Evolutionary conservation across 2,888 invertebrate genomes (phyloP), one percentile per base, ranked within the genome.

Genomic region (Argyresthia goedartella): DNA sequence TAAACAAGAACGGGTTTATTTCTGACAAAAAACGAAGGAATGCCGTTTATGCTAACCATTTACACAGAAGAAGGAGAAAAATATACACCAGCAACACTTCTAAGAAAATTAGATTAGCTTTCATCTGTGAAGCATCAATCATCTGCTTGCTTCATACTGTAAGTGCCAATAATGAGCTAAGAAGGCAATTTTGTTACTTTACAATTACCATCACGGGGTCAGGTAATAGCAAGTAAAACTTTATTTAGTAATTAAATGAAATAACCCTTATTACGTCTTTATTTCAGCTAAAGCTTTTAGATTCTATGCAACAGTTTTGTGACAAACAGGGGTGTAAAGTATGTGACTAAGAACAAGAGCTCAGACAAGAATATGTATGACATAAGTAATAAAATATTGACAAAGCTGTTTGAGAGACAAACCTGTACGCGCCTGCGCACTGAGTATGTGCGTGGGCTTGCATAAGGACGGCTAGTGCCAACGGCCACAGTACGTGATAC

Each of bases 401-500:
- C 35, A 48, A 35, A 36, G 48, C 14, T 15, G 15, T 36, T 15
- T 13, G 8, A 36, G 11, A 36, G 7, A 34, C 25, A 25, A 25
- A 25, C 25, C 6, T 25, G 25, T 25, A 25, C 25, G 25, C 25
- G 25, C 25, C 25, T 6, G 25, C 25, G 25, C 25, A 25, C 25
- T 25, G 25, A 8, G 15, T 8, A 43, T 55, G 65, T 55, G 70
- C 71, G 75, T 80, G 75, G 72, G 76, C 63, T 68, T 60, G 69
- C 72, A 69, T 74, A 78, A 72, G 71, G 74, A 70, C 72, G 60
- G 63, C 60, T 57, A 57, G 64, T 61, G 59, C 60, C 69, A 75
- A 70, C 68, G 68, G 67, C 67, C 67, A 60, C 59, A 62, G 61
- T 66, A 70, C 73, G 72, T 74, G 73, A 63, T 58, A 62, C 57